A percentile compares a stretch with the other conserved stretches of the same genome.
These are phyloP conservation scores for Drosophila neocordata DNA, from an alignment of 1,140 invertebrate genomes.

Conservation along the genomic window DNA sequence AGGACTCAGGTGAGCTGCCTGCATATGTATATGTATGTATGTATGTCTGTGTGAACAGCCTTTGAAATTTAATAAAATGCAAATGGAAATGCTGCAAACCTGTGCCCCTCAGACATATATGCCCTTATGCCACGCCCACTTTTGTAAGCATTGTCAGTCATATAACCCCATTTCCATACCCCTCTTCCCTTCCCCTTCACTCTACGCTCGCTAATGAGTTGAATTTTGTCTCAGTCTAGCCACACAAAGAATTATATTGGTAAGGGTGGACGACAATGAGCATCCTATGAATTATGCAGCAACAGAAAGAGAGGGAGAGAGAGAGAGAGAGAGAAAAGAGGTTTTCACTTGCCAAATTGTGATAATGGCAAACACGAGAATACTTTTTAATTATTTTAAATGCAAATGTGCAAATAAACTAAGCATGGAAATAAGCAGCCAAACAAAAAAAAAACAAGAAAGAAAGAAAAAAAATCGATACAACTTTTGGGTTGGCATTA, in stretches of 20 bases:
- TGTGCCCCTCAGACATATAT: conserved; percentile 62
- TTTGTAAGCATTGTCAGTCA: conserved; percentile 32
- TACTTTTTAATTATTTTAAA: conserved; percentile 55
- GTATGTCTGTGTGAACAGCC: conserved; percentile 39
- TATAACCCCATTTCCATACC: background rate
- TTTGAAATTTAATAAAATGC: conserved; percentile 82
- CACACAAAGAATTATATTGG: conserved; percentile 42
- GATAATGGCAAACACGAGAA: conserved; percentile 53
- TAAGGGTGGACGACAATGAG: conserved; percentile 39
- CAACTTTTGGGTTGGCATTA: conserved; percentile 57
- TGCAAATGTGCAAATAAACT: conserved; percentile 54
- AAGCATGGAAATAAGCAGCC: conserved; percentile 6
- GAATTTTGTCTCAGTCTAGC: conserved; percentile 43
- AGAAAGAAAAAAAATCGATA: conserved; percentile 60
- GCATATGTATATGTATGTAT: no score
- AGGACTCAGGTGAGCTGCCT: conserved; percentile 5
- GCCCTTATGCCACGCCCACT: conserved; percentile 57
- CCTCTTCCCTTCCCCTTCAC: conserved; percentile 3
- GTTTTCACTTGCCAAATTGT: conserved; percentile 48
- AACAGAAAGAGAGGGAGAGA: conserved; percentile 28
- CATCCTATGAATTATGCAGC: conserved; percentile 65
- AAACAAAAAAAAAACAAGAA: conserved; percentile 17
- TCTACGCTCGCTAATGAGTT: conserved; percentile 67
- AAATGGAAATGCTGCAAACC: conserved; percentile 67
- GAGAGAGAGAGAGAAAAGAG: conserved; percentile 37